Evolutionary conservation across 2,797 vertebrate genomes (phyloP).

Genomic region (Diplodus sargus): DNA sequence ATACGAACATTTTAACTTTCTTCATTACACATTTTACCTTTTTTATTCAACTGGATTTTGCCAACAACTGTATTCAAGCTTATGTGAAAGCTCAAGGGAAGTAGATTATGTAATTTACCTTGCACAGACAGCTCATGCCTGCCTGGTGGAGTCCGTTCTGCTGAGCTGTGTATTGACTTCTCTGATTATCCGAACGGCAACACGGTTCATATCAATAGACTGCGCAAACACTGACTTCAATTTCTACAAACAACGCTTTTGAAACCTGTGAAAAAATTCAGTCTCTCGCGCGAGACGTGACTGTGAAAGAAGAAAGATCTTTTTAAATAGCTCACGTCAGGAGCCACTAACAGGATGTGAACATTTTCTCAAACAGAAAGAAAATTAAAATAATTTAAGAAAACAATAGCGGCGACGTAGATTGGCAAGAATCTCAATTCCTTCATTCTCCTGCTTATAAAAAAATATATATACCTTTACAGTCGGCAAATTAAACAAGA

Average conservation of each 20-base stretch:
- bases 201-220: constrained; percentile 6
- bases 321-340: not conserved
- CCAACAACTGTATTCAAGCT: too few relatives aligned
- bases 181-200: constrained; percentile 47
- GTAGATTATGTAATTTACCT: constrained; percentile 20
- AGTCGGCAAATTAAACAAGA: not conserved
- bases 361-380: not conserved
- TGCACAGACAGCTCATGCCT: constrained; percentile 7
- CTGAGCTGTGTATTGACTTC: constrained; percentile 33
- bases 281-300: not conserved
- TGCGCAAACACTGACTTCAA: constrained; percentile 4
- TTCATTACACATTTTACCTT: not conserved
- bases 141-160: constrained; percentile 32
- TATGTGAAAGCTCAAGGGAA: not conserved
- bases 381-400: not conserved
- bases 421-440: not conserved
- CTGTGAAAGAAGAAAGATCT: not conserved
- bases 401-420: not conserved
- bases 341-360: not conserved
- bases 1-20: not conserved
- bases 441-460: not conserved
- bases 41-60: not conserved
- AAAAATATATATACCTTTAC: not conserved
- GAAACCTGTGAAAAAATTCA: constrained; percentile 6
- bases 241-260: not conserved